Evolutionary conservation across 2,888 invertebrate genomes (phyloP).

Genomic region (Cerastis leucographa): DNA sequence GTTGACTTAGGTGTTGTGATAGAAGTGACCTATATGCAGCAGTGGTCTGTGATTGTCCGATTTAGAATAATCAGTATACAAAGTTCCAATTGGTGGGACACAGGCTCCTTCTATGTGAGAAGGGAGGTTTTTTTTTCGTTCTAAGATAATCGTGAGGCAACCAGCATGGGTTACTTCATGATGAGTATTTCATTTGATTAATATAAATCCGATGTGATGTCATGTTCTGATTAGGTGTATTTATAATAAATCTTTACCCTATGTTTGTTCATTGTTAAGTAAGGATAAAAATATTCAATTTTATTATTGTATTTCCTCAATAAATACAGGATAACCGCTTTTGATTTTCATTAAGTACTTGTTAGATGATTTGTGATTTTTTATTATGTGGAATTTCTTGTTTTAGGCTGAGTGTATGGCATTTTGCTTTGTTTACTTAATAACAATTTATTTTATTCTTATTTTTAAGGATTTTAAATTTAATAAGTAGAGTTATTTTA

Average conservation of each 20-base stretch:
- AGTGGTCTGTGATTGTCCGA: not conserved
- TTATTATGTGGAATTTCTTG: not conserved
- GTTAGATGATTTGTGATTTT: not conserved
- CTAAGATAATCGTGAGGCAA: not conserved
- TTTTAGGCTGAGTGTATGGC: not conserved
- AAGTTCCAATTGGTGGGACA: not conserved
- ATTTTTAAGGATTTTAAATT: not conserved
- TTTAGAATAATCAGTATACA: not conserved
- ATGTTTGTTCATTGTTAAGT: not conserved
- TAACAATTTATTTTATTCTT: not conserved
- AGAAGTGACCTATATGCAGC: not conserved
- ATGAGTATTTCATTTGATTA: not conserved
- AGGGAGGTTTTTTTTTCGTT: not conserved
- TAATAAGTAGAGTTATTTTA: not conserved
- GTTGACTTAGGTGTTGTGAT: too few relatives aligned
- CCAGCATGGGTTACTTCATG: not conserved
- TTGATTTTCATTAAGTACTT: conserved; percentile 4
- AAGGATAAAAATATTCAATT: conserved; percentile 11
- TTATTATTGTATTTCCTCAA: conserved; percentile 13
- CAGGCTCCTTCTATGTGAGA: not conserved
- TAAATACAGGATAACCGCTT: not conserved
- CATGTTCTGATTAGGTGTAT: not conserved
- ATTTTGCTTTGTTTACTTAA: not conserved
- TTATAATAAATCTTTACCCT: not conserved
- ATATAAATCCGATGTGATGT: not conserved